Evolutionary conservation across 92 coral and sea anemone genomes (phyloP), one percentile per base, ranked within the genome.

Genomic region (Zoanthus gigantus): DNA sequence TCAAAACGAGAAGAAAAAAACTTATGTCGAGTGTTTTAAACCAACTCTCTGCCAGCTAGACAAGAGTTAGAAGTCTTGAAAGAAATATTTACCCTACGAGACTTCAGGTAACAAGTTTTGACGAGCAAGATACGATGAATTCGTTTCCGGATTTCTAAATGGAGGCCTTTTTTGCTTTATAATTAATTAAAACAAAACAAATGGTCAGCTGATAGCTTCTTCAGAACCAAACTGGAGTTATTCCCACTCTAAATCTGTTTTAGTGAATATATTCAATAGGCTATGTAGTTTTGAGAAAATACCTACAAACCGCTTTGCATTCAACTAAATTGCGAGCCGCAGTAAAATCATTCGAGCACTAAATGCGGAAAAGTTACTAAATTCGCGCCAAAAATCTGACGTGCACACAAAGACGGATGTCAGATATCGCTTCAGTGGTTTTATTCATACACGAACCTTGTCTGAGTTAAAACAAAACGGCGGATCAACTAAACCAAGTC

Each of bases 381-480:
- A 48, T 81, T 81, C 75, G 85, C 85, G 85, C 85, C 85, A 81
- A 81, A 77, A 81, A 14, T 67, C 58, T 7, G 53, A 46, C 85
- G 66, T 79, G 72, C 72, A 61, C 28, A 29, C 52, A 46, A 23
- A 15, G 1, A 69, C 34, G 74, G 42, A 31, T 69, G 74, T 13
- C 15, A 69, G 31, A 68, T 17, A 31, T 67, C 60, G 63, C 28
- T 80, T 29, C 8, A 16, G 6, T n/a, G 28, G 42, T 63, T 30
- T 17, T 9, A 44, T 44, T 79, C 6, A 3, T 44, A 29, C 52
- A 15, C 73, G 58, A 37, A 18, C 15, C n/a, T 18, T 13, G 14
- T 77, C 31, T 3, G 28, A n/a, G 23, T 52, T 15, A 12, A 11
- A 29, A 46, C 45, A 53, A 14, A 1, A 46, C 13, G 4, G 18